These are phyloP conservation scores for Probaryconus sp. DNA, from an alignment of 1,140 invertebrate genomes.

Conservation along the genomic window DNA sequence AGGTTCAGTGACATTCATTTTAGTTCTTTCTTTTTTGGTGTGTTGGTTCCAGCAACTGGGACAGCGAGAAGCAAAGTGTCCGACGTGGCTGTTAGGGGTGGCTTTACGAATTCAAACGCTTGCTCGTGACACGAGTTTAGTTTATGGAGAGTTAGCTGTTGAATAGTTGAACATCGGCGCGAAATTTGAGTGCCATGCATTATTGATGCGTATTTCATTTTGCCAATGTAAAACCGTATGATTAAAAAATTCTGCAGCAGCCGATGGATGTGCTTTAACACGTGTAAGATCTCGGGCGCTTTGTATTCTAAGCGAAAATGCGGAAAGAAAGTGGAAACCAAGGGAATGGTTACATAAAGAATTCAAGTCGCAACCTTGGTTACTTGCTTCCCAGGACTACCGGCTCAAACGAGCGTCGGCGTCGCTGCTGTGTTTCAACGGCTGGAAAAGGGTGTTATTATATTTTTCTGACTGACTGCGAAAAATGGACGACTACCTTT, in stretches of 20 bases:
- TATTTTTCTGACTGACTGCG: constrained; percentile 34
- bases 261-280: constrained; percentile 15
- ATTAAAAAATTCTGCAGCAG: constrained; percentile 38
- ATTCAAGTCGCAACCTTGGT: constrained; percentile 17
- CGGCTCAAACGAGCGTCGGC: not conserved
- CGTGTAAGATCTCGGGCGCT: constrained; percentile 14
- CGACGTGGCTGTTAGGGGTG: constrained; percentile 10
- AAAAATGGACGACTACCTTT: constrained; percentile 33
- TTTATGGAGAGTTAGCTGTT: constrained; percentile 15
- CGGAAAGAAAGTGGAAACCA: constrained; percentile 22
- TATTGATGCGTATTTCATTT: constrained; percentile 39
- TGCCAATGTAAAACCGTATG: constrained; percentile 25
- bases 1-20: not conserved
- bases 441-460: not conserved
- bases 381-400: too few species aligned
- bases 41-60: too few species aligned
- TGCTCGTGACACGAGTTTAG: constrained; percentile 21
- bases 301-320: constrained; percentile 27
- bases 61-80: not conserved
- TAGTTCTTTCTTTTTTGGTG: constrained; percentile 2
- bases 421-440: not conserved
- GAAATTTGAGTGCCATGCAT: constrained; percentile 28
- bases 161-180: constrained; percentile 27
- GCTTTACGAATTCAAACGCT: constrained; percentile 33
- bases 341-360: constrained; percentile 21